phyloP scores from a whole-genome alignment of 2,113 vertebrate species.

The Labrus mixtus region DNA sequence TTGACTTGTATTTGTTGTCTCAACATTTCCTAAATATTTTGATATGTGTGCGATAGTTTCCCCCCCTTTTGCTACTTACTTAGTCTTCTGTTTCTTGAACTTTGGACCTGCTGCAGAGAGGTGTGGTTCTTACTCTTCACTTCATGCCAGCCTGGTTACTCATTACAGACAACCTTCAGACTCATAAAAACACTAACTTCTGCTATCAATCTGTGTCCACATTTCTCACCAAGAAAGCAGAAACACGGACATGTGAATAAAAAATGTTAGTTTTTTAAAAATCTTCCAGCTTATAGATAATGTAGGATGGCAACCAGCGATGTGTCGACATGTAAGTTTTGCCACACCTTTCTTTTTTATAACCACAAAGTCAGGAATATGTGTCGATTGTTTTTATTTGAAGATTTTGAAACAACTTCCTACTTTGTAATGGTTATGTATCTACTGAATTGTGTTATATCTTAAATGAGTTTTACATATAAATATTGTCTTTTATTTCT shows the following conservation, averaged over 20 bases:
- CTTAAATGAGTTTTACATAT: too few species aligned
- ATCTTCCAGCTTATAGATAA: not conserved
- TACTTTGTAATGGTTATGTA: not conserved
- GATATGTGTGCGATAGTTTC: too few species aligned
- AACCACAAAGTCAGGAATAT: not conserved
- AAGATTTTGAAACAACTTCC: not conserved
- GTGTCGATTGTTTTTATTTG: too few species aligned
- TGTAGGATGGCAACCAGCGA: conserved; percentile 53
- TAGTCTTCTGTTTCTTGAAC: conserved; percentile 12
- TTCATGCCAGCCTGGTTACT: conserved; percentile 32
- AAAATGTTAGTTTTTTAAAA: not conserved
- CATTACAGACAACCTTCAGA: conserved; percentile 71
- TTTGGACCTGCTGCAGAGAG: conserved; percentile 46
- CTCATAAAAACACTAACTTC: conserved; percentile 60
- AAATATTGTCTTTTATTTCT: too few species aligned
- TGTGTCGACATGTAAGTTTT: conserved; percentile 55
- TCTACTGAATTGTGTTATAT: not conserved
- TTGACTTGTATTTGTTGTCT: too few species aligned
- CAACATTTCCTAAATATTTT: too few species aligned
- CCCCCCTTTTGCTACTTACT: too few species aligned
- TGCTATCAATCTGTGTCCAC: not conserved
- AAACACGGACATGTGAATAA: not conserved
- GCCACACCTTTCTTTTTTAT: not conserved
- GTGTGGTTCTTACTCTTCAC: conserved; percentile 22
- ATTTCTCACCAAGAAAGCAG: not conserved